Conservation (phyloP, 2,113 vertebrate species). For the Sinocyclocheilus rhinocerous region DNA sequence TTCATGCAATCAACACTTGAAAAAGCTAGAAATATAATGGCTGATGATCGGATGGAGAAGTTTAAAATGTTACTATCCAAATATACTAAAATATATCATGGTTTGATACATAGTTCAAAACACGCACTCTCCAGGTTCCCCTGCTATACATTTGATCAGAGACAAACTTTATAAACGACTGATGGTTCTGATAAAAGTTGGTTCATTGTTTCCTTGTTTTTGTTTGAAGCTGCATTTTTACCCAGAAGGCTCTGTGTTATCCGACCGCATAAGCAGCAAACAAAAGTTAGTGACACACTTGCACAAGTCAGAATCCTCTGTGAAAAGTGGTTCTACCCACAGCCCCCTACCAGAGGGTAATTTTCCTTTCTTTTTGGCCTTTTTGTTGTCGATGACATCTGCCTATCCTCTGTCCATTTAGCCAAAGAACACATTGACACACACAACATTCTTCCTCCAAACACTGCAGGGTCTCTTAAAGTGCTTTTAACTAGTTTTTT, state of each 20-base stretch:
- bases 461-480: conserved; percentile 6
- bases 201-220: background rate
- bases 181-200: background rate
- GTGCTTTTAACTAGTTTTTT: conserved; percentile 56
- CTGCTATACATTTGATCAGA: background rate
- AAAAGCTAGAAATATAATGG: too few relatives aligned
- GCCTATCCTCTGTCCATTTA: conserved; percentile 14
- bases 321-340: background rate
- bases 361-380: background rate
- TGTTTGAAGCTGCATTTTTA: background rate
- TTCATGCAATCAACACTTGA: too few relatives aligned
- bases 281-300: background rate
- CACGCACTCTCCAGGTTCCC: background rate
- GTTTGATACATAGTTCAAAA: background rate
- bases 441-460: background rate
- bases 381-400: conserved; percentile 21
- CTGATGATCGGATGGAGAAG: background rate
- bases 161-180: background rate
- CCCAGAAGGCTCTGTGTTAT: background rate
- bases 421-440: background rate
- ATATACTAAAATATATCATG: background rate
- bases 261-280: conserved; percentile 4
- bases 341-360: background rate
- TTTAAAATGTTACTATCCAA: background rate
- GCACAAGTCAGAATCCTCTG: conserved; percentile 10